Conservation (phyloP, 2,797 vertebrate genomes). For the Tamandua tetradactyla region DNA sequence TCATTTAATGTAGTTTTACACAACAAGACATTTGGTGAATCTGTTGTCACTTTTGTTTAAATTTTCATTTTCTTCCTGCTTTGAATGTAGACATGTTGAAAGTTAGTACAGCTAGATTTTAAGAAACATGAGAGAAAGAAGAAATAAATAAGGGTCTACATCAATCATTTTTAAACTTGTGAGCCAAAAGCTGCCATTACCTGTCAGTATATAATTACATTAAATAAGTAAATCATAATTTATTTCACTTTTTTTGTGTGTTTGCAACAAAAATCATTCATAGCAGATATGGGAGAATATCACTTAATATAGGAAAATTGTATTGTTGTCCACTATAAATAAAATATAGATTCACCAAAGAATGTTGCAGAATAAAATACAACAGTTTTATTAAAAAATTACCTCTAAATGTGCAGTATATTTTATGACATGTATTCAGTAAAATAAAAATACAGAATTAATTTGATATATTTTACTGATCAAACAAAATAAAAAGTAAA, state of each 20-base stretch:
- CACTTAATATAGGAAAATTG: neutral
- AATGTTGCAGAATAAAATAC: neutral
- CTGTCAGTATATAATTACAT: neutral
- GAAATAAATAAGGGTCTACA: neutral
- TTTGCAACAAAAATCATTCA: neutral
- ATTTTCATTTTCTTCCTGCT: neutral
- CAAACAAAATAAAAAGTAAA: neutral
- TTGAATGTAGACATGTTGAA: neutral
- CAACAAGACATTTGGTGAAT: neutral
- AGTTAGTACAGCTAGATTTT: neutral
- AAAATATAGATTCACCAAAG: neutral
- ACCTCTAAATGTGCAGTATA: too few relatives aligned
- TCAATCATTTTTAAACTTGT: neutral
- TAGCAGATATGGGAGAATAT: neutral
- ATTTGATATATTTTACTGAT: neutral
- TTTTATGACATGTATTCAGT: neutral
- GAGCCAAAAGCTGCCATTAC: neutral
- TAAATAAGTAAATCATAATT: neutral
- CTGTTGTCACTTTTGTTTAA: neutral
- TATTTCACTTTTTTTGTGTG: neutral
- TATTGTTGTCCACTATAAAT: neutral
- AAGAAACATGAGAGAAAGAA: neutral
- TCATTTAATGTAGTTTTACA: neutral
- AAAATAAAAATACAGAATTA: neutral
- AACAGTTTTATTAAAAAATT: too few relatives aligned